Percentiles rank a stretch among this genome's conserved stretches.
Evolutionary conservation across 1,140 invertebrate genomes (phyloP).

Genomic region (Coelopa frigida): DNA sequence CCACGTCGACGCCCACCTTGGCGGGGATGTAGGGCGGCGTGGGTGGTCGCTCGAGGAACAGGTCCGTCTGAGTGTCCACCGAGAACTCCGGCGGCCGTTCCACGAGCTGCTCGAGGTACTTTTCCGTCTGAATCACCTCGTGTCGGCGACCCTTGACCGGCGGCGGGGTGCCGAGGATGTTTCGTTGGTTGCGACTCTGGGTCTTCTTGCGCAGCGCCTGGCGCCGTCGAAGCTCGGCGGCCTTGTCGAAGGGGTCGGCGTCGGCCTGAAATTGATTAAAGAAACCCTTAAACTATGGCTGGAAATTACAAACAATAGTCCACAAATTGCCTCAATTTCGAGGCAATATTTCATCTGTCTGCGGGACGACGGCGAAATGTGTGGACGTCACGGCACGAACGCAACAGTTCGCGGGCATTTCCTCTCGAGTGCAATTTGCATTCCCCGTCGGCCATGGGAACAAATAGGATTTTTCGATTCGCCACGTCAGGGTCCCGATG

Average conservation of each 20-base stretch:
- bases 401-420: too few species aligned
- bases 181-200: constrained; percentile 41
- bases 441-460: too few species aligned
- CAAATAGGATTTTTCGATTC: too few species aligned
- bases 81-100: constrained; percentile 65
- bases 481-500: too few species aligned
- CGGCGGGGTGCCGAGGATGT: constrained; percentile 58
- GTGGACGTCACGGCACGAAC: neutral
- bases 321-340: neutral
- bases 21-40: constrained; percentile 66
- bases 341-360: neutral
- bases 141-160: constrained; percentile 70
- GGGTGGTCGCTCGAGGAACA: constrained; percentile 70
- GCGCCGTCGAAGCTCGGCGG: constrained; percentile 49
- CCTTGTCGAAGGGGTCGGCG: constrained; percentile 39
- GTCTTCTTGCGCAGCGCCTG: constrained; percentile 47
- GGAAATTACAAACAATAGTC: too few species aligned
- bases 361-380: constrained; percentile 7
- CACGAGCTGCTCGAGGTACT: constrained; percentile 74
- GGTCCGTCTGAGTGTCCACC: constrained; percentile 76
- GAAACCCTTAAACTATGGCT: constrained; percentile 24
- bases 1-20: constrained; percentile 69
- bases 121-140: constrained; percentile 78
- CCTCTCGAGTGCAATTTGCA: too few species aligned
- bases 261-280: constrained; percentile 22